Base-by-base conservation (phyloP, 2,113 vertebrate species). In the Taurulus bubalis region DNA sequence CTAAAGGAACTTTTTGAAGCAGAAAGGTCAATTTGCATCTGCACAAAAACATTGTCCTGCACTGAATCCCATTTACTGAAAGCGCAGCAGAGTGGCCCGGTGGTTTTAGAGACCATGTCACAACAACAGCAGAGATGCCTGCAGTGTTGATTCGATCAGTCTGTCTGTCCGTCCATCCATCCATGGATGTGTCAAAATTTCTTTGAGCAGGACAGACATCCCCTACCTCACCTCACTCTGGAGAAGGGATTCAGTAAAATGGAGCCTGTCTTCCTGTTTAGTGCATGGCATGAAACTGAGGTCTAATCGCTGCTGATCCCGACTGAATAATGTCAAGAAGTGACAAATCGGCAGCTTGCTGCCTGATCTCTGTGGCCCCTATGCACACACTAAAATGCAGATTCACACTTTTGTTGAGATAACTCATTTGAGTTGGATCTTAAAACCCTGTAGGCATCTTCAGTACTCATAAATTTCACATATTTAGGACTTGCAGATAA, bases 401-500 rank as follows among this genome's bases (percentile, higher is more conserved):
- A 80, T 70, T 71, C 9, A 26, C 20, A 30, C 18, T 68, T 32
- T 3, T 71, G 40, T 62, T 16, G 6, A 64, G 8, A 73, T 20
- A 67, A 6, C 53, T 60, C 26, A 3, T 59, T 82, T 66, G 18
- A 76, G 60, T 59, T 11, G 59, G 3, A 47, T 67, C 8, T 60
- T 36, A 59, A 80, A 65, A 8, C 36, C 34, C 53, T 55, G 2
- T 12, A 24, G 36, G 28, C 51, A 71, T 26, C 32, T 7, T 4
- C 20, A 38, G 51, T 11, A 40, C 68, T 56, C 20, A 75, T 69
- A 20, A 49, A 20, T 74, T 36, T 26, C 15, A 2, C 26, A 15
- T 66, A 34, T 83, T 20, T 74, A 98, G 97, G 97, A 98, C 85
- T 95, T 98, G 96, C 97, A 98, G 24, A 97, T 98, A 85, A 98